Percentiles rank a stretch among this genome's conserved stretches.
phyloP scores from a whole-genome alignment of 2,888 invertebrate species.

The Archips crataeganus region DNA sequence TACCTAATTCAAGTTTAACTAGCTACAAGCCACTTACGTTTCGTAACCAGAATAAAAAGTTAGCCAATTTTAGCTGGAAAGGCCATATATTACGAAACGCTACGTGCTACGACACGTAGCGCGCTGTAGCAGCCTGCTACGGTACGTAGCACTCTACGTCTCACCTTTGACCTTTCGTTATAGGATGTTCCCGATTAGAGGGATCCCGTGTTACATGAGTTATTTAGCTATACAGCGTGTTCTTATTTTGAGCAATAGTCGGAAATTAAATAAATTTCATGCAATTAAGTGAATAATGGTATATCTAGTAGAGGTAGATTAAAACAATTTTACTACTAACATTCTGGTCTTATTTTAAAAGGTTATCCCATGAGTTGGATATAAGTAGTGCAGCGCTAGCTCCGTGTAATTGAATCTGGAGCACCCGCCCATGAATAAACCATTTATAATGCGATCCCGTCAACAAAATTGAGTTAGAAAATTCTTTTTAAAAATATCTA shows the following conservation, averaged over 20 bases:
- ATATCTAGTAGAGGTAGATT: neutral
- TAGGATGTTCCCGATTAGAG: constrained; percentile 52
- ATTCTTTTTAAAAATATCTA: neutral
- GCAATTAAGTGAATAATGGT: neutral
- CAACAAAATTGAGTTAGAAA: neutral
- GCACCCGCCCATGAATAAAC: constrained; percentile 69
- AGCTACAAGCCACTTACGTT: constrained; percentile 29
- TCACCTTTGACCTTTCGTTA: constrained; percentile 68
- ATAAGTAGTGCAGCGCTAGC: constrained; percentile 38
- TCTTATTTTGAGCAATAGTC: neutral
- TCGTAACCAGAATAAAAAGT: constrained; percentile 35
- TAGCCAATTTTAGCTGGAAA: constrained; percentile 36
- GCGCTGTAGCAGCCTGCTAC: constrained; percentile 63
- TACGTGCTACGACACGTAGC: constrained; percentile 57
- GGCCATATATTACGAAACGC: constrained; percentile 45
- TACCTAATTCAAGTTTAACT: neutral
- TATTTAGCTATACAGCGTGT: neutral
- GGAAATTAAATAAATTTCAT: neutral
- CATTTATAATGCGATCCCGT: constrained; percentile 53
- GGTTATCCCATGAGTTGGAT: neutral
- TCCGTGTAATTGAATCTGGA: constrained; percentile 67
- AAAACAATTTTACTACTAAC: neutral
- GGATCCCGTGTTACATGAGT: neutral
- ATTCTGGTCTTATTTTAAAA: neutral
- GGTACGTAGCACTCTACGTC: constrained; percentile 43